Evolutionary conservation across 2,888 invertebrate genomes (phyloP).

Genomic region (Tiliacea citrago): DNA sequence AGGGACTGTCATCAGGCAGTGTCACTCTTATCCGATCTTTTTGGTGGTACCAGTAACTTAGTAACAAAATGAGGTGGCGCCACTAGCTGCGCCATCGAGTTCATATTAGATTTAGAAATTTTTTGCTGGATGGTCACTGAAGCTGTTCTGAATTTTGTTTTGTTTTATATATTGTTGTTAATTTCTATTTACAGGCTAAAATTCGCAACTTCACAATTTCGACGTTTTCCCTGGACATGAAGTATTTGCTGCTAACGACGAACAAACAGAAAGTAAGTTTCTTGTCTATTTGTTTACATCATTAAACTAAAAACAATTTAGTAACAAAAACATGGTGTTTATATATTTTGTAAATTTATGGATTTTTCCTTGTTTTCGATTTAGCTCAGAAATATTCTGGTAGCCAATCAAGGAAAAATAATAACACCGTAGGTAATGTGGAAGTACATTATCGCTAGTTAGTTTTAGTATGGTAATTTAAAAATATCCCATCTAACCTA

Average conservation of each 20-base stretch:
- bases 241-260: constrained; percentile 77
- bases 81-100: not conserved
- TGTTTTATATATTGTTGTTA: not conserved
- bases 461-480: too few species aligned
- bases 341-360: too few species aligned
- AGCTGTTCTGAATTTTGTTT: not conserved
- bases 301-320: not conserved
- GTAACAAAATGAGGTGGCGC: not conserved
- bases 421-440: too few species aligned
- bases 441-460: not conserved
- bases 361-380: not conserved
- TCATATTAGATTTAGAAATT: not conserved
- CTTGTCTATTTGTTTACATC: not conserved
- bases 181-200: constrained; percentile 74
- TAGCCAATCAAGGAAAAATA: not conserved
- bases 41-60: not conserved
- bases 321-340: too few species aligned
- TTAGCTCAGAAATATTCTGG: not conserved
- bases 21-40: not conserved
- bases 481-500: too few species aligned
- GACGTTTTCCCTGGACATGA: constrained; percentile 80
- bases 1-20: not conserved
- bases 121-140: not conserved
- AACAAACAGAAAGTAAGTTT: constrained; percentile 78
- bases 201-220: constrained; percentile 76